Evolutionary conservation across 2,888 invertebrate species (phyloP), one percentile per base, ranked within the genome.

Genomic region (Temnothorax rugatulus): DNA sequence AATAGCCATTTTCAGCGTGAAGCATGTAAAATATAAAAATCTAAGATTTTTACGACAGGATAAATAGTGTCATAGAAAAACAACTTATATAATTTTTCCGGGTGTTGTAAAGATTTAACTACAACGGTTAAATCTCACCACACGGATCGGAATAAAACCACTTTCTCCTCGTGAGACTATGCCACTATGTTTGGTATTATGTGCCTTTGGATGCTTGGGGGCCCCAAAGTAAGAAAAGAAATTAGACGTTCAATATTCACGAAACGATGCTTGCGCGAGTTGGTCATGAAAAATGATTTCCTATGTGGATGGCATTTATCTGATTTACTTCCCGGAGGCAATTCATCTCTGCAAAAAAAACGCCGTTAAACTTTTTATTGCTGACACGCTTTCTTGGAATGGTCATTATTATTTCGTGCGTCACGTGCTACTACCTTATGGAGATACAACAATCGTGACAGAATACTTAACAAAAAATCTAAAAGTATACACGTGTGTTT

Each of bases 151-250:
- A 68, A 77, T 57, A 21, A 77, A 68, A 18, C 11, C 44, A 57
- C 77, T 77, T 77, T 77, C 77, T 77, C 77, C n/a, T 41, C 13
- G 68, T 29, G 57, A 44, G 68, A 57, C 29, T 54, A 29, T 18
- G 41, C 4, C n/a, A 50, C 38, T 77, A 41, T 76, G 41, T 76
- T 76, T 25, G 66, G 54, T 54, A 66, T 54, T 52, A 52, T 8
- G 15, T 41, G 41, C 15, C 52, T 66, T 52, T 7, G 25, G 21
- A 52, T 66, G 9, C n/a, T 2, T 50, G 8, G 52, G 7, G 38
- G 11, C 11, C 15, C 59, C 3, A 5, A 34, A 29, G 18, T 18
- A 18, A 38, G 25, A 52, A 52, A 18, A 52, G n/a, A 15, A 66
- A 64, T 50, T 50, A 50, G 52, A 29, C 15, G 11, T 63, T 76